Percentiles rank a stretch among this genome's conserved stretches.
Evolutionary conservation across 2,888 invertebrate genomes (phyloP).

Genomic region (Drosophila buzzatii): DNA sequence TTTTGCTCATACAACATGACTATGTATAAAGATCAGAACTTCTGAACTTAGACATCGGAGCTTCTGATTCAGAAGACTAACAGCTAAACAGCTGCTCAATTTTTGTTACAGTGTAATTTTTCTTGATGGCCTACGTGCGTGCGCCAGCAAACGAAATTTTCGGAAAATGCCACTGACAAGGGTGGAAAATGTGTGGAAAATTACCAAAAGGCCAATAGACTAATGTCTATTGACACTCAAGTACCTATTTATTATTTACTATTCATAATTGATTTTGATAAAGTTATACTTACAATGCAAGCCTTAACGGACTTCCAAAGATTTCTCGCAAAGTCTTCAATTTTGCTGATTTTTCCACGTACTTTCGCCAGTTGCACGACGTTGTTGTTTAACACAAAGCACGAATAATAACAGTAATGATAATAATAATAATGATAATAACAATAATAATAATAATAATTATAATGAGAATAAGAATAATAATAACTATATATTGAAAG

Average conservation of each 20-base stretch:
- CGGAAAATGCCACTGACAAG: constrained; percentile 3
- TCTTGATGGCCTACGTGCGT: background rate
- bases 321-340: constrained; percentile 86
- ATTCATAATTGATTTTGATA: background rate
- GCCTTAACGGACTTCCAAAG: constrained; percentile 86
- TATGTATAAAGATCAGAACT: background rate
- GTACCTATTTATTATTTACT: background rate
- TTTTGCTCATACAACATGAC: background rate
- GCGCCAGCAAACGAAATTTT: background rate
- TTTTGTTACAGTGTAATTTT: background rate
- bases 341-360: constrained; percentile 84
- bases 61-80: no score
- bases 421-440: constrained; percentile 5
- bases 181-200: constrained; percentile 7
- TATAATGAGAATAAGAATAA: background rate
- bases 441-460: background rate
- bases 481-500: constrained; percentile 1
- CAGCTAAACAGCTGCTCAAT: background rate
- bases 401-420: constrained; percentile 19
- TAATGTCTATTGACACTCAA: no score
- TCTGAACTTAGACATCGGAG: background rate
- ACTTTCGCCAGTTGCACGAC: constrained; percentile 77
- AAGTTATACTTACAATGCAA: constrained; percentile 85
- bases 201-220: background rate
- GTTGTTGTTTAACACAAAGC: constrained; percentile 31